These are phyloP conservation scores for Phrynocephalus versicolor DNA, from an alignment of 2,113 vertebrate species.

Conservation along the genomic window DNA sequence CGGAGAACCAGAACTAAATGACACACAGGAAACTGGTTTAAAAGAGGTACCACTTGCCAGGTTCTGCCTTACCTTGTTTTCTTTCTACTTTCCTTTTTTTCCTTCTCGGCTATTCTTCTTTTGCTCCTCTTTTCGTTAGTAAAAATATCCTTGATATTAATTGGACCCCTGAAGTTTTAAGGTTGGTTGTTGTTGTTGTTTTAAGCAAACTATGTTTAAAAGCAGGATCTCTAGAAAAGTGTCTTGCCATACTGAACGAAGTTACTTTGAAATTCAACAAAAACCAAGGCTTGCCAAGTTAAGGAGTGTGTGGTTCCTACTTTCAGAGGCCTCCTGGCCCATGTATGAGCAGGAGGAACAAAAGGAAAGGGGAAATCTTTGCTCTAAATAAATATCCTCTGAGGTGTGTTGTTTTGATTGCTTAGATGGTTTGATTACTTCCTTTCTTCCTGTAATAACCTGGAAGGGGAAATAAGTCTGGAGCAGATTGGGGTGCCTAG, in stretches of 20 bases:
- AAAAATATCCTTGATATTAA: too few species aligned
- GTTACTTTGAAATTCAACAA: neutral
- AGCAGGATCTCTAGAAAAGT: neutral
- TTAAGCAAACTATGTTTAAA: neutral
- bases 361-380: neutral
- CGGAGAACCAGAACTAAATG: too few species aligned
- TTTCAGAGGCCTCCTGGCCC: neutral
- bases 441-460: neutral
- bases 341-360: neutral
- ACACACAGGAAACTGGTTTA: neutral
- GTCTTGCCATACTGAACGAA: neutral
- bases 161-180: too few species aligned
- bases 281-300: neutral
- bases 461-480: neutral
- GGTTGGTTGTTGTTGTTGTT: neutral
- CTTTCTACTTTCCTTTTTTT: neutral
- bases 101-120: too few species aligned
- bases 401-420: neutral
- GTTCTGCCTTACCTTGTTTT: neutral
- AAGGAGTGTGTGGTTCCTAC: neutral
- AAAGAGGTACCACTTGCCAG: neutral
- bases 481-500: neutral
- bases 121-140: too few species aligned
- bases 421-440: slow-evolving; percentile 51
- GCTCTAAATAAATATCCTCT: neutral